Evolutionary conservation across 2,888 invertebrate species (phyloP), one percentile per base, ranked within the genome.

Genomic region (Parnassius smintheus): DNA sequence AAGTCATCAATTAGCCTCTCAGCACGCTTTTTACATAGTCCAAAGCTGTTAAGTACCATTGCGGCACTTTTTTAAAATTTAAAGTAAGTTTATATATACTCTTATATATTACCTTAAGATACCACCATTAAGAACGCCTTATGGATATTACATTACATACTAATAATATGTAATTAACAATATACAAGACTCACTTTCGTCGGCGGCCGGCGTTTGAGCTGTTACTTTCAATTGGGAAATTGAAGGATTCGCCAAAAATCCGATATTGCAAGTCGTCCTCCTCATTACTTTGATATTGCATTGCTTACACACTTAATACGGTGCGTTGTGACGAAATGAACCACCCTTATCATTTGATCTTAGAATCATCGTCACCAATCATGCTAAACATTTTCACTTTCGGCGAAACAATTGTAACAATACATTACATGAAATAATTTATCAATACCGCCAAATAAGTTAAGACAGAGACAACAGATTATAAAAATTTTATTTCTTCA

Each of bases 191-290:
- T 91, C 69, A 91, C 91, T 88, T 90, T 86, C 79, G 81, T 66
- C 85, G 83, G 65, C 83, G 81, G 70, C 80, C 74, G 71, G 79
- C 71, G 61, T 64, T 60, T n/a, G 73, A 65, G 50, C 54, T 68
- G 63, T 75, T 46, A 46, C 46, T 82, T 65, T 85, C 88, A 66
- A 75, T 70, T 57, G 82, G 77, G 70, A 89, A 82, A 71, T 85
- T 86, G 83, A 86, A 91, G 83, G 91, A 87, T 75, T 90, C 89
- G 71, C 90, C 91, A 83, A 91, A 91, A 85, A 91, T 91, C 89
- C 87, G 87, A 84, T 91, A 91, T 81, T 91, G 91, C 72, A 91
- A 85, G 71, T 91, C 91, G 76, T 91, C 91, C 68, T 90, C 87
- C 64, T 88, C 91, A 83, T 88, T 89, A 76, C 83, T 87, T 88